Conservation (phyloP, 2,113 vertebrate species). For the Craseonycteris thonglongyai region DNA sequence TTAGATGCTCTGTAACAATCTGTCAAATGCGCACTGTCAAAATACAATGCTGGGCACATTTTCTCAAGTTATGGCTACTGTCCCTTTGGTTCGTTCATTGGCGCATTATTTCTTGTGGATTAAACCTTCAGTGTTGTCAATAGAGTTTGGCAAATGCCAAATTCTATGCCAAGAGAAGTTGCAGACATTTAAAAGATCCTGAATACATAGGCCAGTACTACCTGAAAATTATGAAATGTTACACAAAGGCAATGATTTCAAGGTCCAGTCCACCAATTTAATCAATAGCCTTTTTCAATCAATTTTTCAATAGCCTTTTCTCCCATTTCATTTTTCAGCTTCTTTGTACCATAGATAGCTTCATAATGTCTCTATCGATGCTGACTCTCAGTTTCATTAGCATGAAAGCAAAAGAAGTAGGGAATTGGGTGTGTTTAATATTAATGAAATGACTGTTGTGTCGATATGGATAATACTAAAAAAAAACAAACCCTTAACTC, state of each 20-base stretch:
- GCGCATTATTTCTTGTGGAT: conserved; percentile 43
- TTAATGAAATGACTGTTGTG: conserved; percentile 68
- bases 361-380: conserved; percentile 1
- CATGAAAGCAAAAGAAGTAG: conserved; percentile 69
- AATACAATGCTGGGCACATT: neutral
- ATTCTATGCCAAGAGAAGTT: conserved; percentile 16
- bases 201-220: conserved; percentile 13
- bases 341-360: conserved; percentile 41
- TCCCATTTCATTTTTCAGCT: conserved; percentile 47
- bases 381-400: conserved; percentile 59
- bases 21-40: neutral
- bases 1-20: neutral
- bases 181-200: conserved; percentile 42
- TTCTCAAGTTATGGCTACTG: neutral
- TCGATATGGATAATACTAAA: conserved; percentile 64
- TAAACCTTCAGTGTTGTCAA: conserved; percentile 7
- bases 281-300: too few relatives aligned
- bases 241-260: conserved; percentile 28
- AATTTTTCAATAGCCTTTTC: conserved; percentile 48
- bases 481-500: conserved; percentile 35
- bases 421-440: conserved; percentile 68
- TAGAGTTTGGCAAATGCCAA: conserved; percentile 33
- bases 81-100: neutral
- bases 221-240: conserved; percentile 43
- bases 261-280: conserved; percentile 50